Base-by-base conservation (phyloP, 2,888 invertebrate genomes). In the Phyllotreta striolata region DNA sequence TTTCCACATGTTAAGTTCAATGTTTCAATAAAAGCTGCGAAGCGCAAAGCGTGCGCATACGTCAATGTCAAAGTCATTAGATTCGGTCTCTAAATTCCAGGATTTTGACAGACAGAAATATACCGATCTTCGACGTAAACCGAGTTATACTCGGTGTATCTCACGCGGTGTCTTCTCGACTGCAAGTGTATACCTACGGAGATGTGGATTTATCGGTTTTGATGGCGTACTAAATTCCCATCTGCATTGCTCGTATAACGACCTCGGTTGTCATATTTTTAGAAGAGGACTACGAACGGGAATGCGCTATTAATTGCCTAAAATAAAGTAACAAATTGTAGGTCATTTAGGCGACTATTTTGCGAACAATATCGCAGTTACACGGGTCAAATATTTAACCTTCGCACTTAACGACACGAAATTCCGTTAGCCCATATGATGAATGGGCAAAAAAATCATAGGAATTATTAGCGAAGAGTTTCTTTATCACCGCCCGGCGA, bases 221-320 rank as follows among this genome's bases (percentile, higher is more conserved):
- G 39, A 47, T 56, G 43, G 54, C 49, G 66, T 59, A 65, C 54
- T 47, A 61, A 70, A 65, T 66, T 64, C 68, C 24, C 62, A 59
- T 64, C 57, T 51, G 62, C 64, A 66, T n/a, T 68, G 68, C 66
- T 66, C 46, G 73, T 71, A 64, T 74, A 73, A 73, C 66, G 74
- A 74, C 73, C 74, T 73, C 73, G 58, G 70, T 70, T 63, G 66
- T 60, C 64, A 73, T 74, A 74, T 74, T 74, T 74, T 73, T 73
- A 74, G 74, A 67, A 60, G 61, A 58, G 35, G 6, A 52, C 73
- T 73, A 73, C 70, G 71, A 73, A 73, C 73, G 73, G 72, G 62
- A 55, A 52, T 61, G 63, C 67, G 68, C 64, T 68, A 69, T 69
- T 66, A 58, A 24, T 24, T 4, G 24, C 24, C 24, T 24, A 24